Conservation (phyloP, 2,797 vertebrate species). For the Neopelma chrysocephalum region DNA sequence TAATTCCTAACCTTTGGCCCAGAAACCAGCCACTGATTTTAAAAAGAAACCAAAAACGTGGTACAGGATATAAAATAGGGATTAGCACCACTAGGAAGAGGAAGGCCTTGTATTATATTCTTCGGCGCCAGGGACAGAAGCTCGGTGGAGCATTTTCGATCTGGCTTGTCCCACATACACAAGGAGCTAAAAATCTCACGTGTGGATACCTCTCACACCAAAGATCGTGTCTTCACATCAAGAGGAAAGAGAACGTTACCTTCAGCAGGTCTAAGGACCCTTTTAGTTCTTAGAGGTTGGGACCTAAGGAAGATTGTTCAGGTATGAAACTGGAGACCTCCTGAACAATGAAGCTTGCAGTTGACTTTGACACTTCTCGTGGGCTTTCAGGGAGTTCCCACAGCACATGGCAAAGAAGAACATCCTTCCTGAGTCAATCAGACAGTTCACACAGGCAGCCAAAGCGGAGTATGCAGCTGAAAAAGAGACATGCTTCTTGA, state of each 20-base stretch:
- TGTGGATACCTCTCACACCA: background rate
- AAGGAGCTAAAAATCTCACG: background rate
- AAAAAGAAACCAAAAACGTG: background rate
- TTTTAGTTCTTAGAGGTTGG: constrained; percentile 4
- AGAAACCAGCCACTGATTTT: background rate
- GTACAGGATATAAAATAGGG: background rate
- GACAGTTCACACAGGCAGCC: background rate
- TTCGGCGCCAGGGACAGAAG: background rate
- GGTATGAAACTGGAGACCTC: background rate
- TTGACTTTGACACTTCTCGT: background rate
- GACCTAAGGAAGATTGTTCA: background rate
- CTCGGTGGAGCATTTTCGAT: background rate
- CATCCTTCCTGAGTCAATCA: background rate
- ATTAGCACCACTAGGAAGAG: background rate
- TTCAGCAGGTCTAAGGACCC: background rate
- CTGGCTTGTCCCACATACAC: background rate
- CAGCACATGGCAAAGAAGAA: background rate
- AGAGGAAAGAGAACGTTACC: constrained; percentile 9
- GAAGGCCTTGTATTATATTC: background rate
- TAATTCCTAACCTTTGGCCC: background rate
- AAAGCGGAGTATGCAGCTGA: background rate
- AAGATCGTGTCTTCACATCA: background rate
- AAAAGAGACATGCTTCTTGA: constrained; percentile 16
- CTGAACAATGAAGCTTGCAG: background rate
- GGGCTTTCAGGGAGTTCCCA: background rate